Evolutionary conservation across 2,888 invertebrate genomes (phyloP).

Genomic region (Chrysolina haemoptera): DNA sequence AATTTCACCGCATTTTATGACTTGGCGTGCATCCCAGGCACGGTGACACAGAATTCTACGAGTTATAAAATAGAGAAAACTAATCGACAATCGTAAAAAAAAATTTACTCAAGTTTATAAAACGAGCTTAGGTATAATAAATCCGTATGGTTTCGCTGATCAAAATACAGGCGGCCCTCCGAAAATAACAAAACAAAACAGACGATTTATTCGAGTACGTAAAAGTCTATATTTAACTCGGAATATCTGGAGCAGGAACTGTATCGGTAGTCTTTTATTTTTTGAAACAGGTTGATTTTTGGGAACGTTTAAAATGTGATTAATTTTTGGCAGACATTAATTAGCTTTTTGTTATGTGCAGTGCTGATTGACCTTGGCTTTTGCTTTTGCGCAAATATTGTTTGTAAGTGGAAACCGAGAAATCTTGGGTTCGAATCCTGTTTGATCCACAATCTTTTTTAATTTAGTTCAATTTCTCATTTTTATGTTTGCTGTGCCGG

Average conservation of each 20-base stretch:
- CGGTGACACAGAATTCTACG: background rate
- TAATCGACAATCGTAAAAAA: background rate
- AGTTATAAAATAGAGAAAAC: background rate
- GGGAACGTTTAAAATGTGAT: conserved; percentile 1
- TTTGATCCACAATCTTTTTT: too few species aligned
- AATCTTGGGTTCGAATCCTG: too few species aligned
- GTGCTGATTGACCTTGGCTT: background rate
- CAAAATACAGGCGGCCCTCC: conserved; percentile 11
- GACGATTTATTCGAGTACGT: conserved; percentile 25
- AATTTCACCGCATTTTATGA: background rate
- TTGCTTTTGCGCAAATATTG: too few species aligned
- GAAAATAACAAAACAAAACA: conserved; percentile 30
- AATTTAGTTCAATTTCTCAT: too few species aligned
- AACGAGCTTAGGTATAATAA: background rate
- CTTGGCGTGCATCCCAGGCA: background rate
- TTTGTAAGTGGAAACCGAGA: too few species aligned
- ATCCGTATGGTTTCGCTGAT: conserved; percentile 14
- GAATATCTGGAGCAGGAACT: conserved; percentile 31
- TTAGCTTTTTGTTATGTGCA: background rate
- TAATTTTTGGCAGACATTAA: background rate
- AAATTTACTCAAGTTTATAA: background rate
- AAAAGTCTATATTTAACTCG: conserved; percentile 31
- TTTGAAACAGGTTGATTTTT: conserved; percentile 3
- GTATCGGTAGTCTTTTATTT: conserved; percentile 21
- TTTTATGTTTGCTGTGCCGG: too few species aligned